A percentile compares a stretch with the other conserved stretches of the same genome.
Conservation (phyloP, 2,797 vertebrate species). For the Sebastes kiyomatsui region DNA sequence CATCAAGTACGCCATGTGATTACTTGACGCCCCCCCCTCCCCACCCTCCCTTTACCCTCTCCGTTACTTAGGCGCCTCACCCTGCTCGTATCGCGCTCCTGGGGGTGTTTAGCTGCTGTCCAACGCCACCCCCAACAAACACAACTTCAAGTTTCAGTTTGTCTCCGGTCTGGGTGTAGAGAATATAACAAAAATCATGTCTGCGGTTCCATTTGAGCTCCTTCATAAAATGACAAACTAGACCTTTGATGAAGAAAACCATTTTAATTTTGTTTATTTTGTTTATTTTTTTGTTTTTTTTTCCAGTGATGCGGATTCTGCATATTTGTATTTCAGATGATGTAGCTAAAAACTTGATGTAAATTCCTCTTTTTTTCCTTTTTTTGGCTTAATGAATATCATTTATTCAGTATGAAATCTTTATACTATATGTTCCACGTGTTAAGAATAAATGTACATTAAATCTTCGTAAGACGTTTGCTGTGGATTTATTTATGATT, state of each 20-base stretch:
- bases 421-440: conserved; percentile 99
- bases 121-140: conserved; percentile 74
- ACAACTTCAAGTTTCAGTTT: conserved; percentile 83
- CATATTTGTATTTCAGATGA: conserved; percentile 99
- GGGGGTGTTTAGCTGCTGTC: conserved; percentile 89
- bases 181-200: conserved; percentile 79
- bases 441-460: conserved; percentile 99
- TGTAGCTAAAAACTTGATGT: conserved; percentile 99
- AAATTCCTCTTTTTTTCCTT: conserved; percentile 94
- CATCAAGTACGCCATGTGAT: conserved; percentile 8
- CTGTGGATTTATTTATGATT: conserved; percentile 87
- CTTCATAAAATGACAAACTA: conserved; percentile 80
- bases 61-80: conserved; percentile 51
- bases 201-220: conserved; percentile 91
- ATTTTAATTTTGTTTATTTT: conserved; percentile 81
- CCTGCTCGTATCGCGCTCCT: conserved; percentile 42
- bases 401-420: conserved; percentile 99
- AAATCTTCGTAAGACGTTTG: conserved; percentile 99
- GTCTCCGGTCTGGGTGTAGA: conserved; percentile 92
- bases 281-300: conserved; percentile 73
- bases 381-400: conserved; percentile 99
- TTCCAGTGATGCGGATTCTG: conserved; percentile 97
- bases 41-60: conserved; percentile 12
- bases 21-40: conserved; percentile 60
- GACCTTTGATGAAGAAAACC: conserved; percentile 91